phyloP scores from a whole-genome alignment of 35 echinoderm and acorn worm species.

The Amphiura filiformis region DNA sequence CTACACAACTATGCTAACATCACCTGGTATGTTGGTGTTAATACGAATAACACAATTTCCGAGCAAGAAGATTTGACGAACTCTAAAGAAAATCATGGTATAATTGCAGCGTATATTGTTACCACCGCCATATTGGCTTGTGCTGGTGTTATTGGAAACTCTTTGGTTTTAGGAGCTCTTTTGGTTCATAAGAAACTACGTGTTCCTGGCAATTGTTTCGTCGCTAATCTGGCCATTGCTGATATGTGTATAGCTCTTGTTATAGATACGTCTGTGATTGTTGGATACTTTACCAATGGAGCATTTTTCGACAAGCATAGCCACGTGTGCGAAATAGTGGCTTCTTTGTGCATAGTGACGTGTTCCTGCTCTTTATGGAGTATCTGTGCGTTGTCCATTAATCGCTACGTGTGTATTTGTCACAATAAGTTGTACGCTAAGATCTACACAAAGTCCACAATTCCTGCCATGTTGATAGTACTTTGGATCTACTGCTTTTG shows the following conservation, averaged over 20 bases:
- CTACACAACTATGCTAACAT: too few species aligned
- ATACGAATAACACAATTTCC: too few species aligned
- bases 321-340: background rate
- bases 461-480: conserved; percentile 25
- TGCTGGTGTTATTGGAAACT: background rate
- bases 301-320: background rate
- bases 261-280: background rate
- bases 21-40: too few species aligned
- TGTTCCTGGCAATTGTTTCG: background rate
- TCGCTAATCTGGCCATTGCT: background rate
- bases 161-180: background rate
- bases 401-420: conserved; percentile 33
- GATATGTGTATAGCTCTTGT: background rate
- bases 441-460: conserved; percentile 51
- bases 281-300: background rate
- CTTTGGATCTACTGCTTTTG: conserved; percentile 52
- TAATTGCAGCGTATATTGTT: background rate
- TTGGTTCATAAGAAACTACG: background rate
- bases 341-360: conserved; percentile 21
- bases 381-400: conserved; percentile 25
- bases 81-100: too few species aligned
- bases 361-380: conserved; percentile 47
- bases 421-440: conserved; percentile 25
- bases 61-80: too few species aligned
- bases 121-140: too few species aligned